Evolutionary conservation across 2,113 vertebrate species (phyloP).

Genomic region (Eolophus roseicapilla): DNA sequence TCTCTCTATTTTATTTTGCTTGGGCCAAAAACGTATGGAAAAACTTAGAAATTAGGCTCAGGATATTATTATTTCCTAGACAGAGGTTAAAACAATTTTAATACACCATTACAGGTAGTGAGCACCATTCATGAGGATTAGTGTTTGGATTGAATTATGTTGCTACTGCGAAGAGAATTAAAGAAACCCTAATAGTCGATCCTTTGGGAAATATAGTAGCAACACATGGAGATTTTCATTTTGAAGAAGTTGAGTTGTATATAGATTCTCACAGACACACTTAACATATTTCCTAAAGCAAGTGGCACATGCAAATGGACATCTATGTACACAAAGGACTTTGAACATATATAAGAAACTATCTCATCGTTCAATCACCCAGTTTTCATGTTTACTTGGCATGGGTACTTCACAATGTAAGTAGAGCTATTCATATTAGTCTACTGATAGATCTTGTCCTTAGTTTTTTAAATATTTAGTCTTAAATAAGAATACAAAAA

Average conservation of each 20-base stretch:
- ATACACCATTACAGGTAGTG: background rate
- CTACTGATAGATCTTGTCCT: rapidly evolving
- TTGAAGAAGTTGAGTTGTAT: background rate
- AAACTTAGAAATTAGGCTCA: background rate
- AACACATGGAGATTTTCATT: background rate
- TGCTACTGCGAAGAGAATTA: background rate
- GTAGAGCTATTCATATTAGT: background rate
- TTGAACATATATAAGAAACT: background rate
- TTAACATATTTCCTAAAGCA: background rate
- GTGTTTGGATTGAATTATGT: background rate
- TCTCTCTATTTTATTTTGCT: background rate
- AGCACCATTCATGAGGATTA: background rate
- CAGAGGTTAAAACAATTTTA: background rate
- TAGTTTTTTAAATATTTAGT: background rate
- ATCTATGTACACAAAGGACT: background rate
- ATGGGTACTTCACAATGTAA: background rate
- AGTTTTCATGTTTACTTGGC: background rate
- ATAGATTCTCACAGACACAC: background rate
- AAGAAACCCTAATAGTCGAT: background rate
- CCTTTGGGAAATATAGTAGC: background rate
- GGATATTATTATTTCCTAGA: background rate
- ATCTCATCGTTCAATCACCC: background rate
- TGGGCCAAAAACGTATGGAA: background rate
- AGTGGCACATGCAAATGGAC: background rate
- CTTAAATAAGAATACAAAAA: background rate